These are phyloP conservation scores for Rhadina sibilatrix DNA, from an alignment of 2,113 vertebrate species.

Conservation along the genomic window DNA sequence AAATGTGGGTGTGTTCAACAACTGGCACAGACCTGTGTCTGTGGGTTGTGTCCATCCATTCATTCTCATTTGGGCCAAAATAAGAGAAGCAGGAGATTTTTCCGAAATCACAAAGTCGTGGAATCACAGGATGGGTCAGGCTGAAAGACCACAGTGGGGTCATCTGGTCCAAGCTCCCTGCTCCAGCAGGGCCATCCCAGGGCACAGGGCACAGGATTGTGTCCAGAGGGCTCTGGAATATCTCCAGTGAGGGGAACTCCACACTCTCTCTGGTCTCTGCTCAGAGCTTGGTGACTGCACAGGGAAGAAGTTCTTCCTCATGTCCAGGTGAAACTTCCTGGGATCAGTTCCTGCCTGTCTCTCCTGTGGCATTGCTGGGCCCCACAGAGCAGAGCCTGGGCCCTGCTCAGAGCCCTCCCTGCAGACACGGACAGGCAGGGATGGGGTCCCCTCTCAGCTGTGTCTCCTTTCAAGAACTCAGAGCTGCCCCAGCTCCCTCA, in stretches of 20 bases:
- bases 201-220: neutral
- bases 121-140: neutral
- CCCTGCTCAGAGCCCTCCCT: neutral
- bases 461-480: rapidly evolving
- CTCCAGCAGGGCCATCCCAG: neutral
- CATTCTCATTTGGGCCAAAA: neutral
- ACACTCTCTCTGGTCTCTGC: neutral
- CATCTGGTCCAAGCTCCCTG: rapidly evolving
- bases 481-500: neutral
- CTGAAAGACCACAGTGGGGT: neutral
- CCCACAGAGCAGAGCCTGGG: rapidly evolving
- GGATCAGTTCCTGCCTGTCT: neutral
- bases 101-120: neutral
- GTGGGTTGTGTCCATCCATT: neutral
- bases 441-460: neutral
- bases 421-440: neutral
- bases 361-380: neutral
- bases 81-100: neutral
- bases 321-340: neutral
- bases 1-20: neutral
- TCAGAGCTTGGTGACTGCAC: rapidly evolving
- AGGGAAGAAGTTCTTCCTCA: neutral
- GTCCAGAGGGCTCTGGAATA: neutral
- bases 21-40: neutral
- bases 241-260: rapidly evolving